Conservation (phyloP, 2,113 vertebrate species). For the Sebastes schlegelii region DNA sequence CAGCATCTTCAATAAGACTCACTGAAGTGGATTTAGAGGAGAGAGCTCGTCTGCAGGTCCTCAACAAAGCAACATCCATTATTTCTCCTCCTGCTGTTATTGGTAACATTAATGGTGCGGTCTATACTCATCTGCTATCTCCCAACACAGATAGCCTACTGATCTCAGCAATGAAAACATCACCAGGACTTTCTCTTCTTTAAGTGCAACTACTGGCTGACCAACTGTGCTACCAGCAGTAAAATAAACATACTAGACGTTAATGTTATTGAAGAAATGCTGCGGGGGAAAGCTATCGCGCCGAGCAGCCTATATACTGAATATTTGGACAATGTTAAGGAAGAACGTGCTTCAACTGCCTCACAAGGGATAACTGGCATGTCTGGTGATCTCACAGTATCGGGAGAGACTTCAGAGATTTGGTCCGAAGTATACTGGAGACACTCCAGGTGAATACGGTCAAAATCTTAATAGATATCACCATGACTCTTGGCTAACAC, state of each 20-base stretch:
- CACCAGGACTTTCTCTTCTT: slow-evolving; percentile 3
- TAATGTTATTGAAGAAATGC: neutral
- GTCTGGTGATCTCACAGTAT: no score
- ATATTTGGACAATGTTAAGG: no score
- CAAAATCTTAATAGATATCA: no score
- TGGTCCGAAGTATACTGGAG: no score
- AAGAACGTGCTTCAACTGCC: no score
- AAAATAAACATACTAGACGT: slow-evolving; percentile 7
- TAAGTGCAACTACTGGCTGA: slow-evolving; percentile 9
- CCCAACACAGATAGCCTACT: slow-evolving; percentile 1
- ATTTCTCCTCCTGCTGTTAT: slow-evolving; percentile 43
- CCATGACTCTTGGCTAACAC: no score
- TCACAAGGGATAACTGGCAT: no score
- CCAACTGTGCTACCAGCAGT: neutral
- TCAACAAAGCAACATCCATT: slow-evolving; percentile 39
- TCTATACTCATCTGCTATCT: slow-evolving; percentile 22
- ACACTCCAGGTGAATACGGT: no score
- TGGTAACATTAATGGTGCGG: slow-evolving; percentile 47
- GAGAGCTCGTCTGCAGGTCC: slow-evolving; percentile 37
- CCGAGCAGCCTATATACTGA: no score
- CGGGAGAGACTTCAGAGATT: no score
- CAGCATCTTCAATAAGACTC: slow-evolving; percentile 41
- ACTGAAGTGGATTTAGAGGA: slow-evolving; percentile 52
- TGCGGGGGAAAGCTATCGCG: no score
- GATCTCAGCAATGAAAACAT: slow-evolving; percentile 34